Evolutionary conservation across 2,888 invertebrate species (phyloP).

Genomic region (Eupithecia insigniata): DNA sequence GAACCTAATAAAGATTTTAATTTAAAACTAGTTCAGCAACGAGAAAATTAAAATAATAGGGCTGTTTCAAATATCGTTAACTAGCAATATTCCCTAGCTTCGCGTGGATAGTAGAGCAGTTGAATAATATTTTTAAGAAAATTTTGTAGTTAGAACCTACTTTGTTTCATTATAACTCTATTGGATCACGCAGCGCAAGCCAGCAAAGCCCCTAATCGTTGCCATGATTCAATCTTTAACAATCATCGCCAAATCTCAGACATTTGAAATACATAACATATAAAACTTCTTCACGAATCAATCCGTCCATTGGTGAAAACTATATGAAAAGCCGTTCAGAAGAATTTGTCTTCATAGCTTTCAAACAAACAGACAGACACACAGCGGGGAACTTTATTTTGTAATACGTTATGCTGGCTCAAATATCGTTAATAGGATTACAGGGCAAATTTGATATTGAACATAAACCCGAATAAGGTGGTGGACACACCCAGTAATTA

Average conservation of each 20-base stretch:
- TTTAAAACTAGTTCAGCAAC: slow-evolving; percentile 32
- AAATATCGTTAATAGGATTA: slow-evolving; percentile 78
- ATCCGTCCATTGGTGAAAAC: neutral
- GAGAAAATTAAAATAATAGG: slow-evolving; percentile 58
- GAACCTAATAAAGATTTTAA: slow-evolving; percentile 28
- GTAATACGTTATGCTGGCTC: slow-evolving; percentile 53
- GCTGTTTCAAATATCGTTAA: slow-evolving; percentile 68
- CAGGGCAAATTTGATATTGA: slow-evolving; percentile 77
- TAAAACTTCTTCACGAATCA: neutral
- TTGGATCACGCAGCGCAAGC: neutral
- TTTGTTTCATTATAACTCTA: neutral
- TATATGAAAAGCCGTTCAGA: neutral
- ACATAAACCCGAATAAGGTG: slow-evolving; percentile 70
- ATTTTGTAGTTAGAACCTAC: neutral
- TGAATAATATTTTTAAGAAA: neutral
- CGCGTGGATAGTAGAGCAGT: neutral
- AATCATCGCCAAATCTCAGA: neutral
- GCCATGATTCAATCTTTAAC: neutral
- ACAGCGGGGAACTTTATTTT: neutral
- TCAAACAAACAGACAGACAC: neutral
- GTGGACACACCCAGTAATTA: slow-evolving; percentile 79
- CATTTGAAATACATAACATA: neutral
- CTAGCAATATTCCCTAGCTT: neutral
- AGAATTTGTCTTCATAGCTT: neutral
- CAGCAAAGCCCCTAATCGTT: neutral